Conservation (phyloP, 2,113 vertebrate genomes). For the Xenopus borealis region DNA sequence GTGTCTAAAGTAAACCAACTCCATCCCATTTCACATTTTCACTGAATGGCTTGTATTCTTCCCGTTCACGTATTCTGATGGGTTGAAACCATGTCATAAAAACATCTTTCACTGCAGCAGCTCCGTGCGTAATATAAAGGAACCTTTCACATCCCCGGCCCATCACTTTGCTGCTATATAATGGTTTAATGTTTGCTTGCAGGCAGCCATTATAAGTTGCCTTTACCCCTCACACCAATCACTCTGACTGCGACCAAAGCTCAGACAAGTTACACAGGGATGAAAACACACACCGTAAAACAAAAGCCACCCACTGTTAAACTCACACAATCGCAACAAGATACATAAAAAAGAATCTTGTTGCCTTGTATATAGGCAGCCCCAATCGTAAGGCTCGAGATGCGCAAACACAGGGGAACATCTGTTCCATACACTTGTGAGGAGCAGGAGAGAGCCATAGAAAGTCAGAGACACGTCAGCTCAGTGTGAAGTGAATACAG, state of each 20-base stretch:
- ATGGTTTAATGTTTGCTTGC: neutral
- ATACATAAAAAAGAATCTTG: slow-evolving; percentile 27
- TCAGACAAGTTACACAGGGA: slow-evolving; percentile 8
- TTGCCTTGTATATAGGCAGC: slow-evolving; percentile 7
- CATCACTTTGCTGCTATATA: slow-evolving; percentile 3
- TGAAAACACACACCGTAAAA: slow-evolving; percentile 36
- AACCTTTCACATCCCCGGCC: slow-evolving; percentile 18
- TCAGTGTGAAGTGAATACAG: slow-evolving; percentile 38
- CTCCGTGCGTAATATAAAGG: neutral
- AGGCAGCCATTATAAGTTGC: neutral
- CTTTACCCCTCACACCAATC: neutral
- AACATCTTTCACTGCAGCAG: neutral
- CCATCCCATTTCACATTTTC: neutral
- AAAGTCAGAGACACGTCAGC: slow-evolving; percentile 34
- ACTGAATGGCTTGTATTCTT: slow-evolving; percentile 22
- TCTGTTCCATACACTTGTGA: slow-evolving; percentile 26
- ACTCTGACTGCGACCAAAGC: slow-evolving; percentile 1
- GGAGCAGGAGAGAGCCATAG: slow-evolving; percentile 17
- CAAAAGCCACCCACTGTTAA: slow-evolving; percentile 34
- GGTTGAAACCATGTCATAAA: neutral
- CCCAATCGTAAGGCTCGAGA: slow-evolving; percentile 13
- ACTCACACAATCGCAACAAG: slow-evolving; percentile 27
- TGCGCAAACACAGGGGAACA: slow-evolving; percentile 39
- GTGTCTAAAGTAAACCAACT: no score
- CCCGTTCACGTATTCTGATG: no score